These are phyloP conservation scores for Mellivora capensis DNA, from an alignment of 2,113 vertebrate species.

Conservation along the genomic window DNA sequence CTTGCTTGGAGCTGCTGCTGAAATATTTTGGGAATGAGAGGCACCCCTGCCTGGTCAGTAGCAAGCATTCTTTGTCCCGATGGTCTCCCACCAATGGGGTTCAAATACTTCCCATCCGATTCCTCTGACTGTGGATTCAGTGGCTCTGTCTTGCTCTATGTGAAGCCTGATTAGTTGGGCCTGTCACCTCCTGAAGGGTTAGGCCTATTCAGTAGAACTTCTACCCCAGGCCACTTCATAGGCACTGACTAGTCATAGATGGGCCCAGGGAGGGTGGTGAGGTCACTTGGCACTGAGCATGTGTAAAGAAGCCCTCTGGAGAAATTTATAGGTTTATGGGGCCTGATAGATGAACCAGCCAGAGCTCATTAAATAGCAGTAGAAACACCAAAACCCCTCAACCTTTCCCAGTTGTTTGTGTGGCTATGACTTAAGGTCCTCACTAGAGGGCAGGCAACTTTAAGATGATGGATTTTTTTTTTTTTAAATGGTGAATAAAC, in stretches of 20 bases:
- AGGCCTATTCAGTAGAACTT: background rate
- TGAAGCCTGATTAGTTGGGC: background rate
- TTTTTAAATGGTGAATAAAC: background rate
- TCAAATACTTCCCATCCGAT: background rate
- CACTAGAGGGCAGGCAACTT: slow-evolving; percentile 65
- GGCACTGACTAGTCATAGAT: background rate
- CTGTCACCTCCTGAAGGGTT: background rate
- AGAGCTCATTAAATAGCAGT: background rate
- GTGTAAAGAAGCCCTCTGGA: background rate
- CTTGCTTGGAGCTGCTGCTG: background rate
- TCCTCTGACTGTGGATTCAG: background rate
- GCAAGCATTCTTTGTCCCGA: background rate
- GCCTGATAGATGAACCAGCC: background rate
- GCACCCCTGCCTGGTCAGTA: background rate
- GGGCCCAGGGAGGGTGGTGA: background rate
- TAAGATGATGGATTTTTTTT: background rate
- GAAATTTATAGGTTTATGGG: background rate
- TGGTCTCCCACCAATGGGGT: background rate
- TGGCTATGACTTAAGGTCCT: background rate
- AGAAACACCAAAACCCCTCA: background rate
- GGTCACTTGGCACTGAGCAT: background rate
- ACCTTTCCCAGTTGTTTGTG: background rate
- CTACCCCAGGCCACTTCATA: background rate
- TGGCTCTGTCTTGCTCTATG: background rate
- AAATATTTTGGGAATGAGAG: background rate